phyloP scores from a whole-genome alignment of 2,797 vertebrate genomes.

The Acipenser transmontanus region DNA sequence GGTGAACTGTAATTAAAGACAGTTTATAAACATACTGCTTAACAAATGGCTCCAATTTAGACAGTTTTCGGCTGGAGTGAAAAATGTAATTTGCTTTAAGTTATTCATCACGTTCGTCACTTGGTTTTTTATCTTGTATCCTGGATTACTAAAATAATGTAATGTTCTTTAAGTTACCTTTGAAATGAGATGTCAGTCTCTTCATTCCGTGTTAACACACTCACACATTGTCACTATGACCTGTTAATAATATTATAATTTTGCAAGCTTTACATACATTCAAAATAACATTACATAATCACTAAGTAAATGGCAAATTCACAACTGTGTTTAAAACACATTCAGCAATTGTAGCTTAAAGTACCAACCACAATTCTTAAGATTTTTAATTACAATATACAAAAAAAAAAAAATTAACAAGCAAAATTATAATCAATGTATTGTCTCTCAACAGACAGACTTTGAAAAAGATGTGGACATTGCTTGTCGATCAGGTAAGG shows the following conservation, averaged over 20 bases:
- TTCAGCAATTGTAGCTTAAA: too few relatives aligned
- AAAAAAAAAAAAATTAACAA: too few relatives aligned
- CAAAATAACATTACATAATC: too few relatives aligned
- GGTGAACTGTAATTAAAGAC: conserved; percentile 38
- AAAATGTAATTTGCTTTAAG: conserved; percentile 43
- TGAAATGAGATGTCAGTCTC: conserved; percentile 40
- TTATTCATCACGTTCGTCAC: conserved; percentile 34
- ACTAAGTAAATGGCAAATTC: too few relatives aligned
- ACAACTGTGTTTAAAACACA: too few relatives aligned
- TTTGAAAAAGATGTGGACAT: conserved; percentile 99
- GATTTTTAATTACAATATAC: too few relatives aligned
- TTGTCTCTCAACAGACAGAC: conserved; percentile 80
- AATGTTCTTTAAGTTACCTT: conserved; percentile 40
- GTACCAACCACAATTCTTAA: too few relatives aligned
- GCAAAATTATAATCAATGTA: too few relatives aligned
- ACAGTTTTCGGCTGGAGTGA: conserved; percentile 31
- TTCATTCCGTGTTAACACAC: conserved; percentile 40
- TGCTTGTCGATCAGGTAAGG: conserved; percentile 96
- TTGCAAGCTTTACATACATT: neutral
- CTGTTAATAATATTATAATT: conserved; percentile 49
- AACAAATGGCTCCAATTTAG: conserved; percentile 36
- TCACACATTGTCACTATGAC: conserved; percentile 45
- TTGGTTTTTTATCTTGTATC: conserved; percentile 34
- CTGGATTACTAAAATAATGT: conserved; percentile 31
- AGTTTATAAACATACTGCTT: conserved; percentile 28